Conservation (phyloP, 2,888 invertebrate genomes). For the Dendrolimus houi region DNA sequence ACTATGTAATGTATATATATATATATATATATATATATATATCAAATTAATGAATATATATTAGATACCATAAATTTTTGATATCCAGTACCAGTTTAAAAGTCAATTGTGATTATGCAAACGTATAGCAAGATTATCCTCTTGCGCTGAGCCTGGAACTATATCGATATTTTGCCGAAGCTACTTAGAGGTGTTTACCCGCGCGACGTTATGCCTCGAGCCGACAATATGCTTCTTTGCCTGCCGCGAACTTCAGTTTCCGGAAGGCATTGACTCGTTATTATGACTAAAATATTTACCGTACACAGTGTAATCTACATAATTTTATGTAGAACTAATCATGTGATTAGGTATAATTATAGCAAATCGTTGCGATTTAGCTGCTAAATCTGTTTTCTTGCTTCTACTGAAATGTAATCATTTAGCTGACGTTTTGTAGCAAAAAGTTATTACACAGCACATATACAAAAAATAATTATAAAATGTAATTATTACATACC, state of each 20-base stretch:
- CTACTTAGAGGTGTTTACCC: conserved; percentile 35
- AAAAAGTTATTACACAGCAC: too few species aligned
- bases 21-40: conserved; percentile 5
- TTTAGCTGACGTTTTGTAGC: too few species aligned
- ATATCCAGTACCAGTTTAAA: too few species aligned
- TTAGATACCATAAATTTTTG: too few species aligned
- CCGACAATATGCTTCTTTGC: conserved; percentile 40
- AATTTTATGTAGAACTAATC: background rate
- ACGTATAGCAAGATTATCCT: conserved; percentile 18
- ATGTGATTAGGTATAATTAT: too few species aligned
- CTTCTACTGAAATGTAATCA: too few species aligned
- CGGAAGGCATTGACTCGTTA: conserved; percentile 20
- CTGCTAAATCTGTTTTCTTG: too few species aligned
- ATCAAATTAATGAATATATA: too few species aligned
- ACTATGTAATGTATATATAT: too few species aligned
- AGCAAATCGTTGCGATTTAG: too few species aligned
- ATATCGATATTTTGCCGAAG: conserved; percentile 18
- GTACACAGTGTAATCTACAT: background rate
- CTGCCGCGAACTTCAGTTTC: conserved; percentile 19
- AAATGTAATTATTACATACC: too few species aligned
- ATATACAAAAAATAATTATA: too few species aligned
- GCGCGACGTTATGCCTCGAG: conserved; percentile 24
- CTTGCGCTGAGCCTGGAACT: conserved; percentile 6
- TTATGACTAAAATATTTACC: background rate
- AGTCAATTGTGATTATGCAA: conserved; percentile 24